Evolutionary conservation across 2,888 invertebrate genomes (phyloP).

Genomic region (Polylopha cassiicola): DNA sequence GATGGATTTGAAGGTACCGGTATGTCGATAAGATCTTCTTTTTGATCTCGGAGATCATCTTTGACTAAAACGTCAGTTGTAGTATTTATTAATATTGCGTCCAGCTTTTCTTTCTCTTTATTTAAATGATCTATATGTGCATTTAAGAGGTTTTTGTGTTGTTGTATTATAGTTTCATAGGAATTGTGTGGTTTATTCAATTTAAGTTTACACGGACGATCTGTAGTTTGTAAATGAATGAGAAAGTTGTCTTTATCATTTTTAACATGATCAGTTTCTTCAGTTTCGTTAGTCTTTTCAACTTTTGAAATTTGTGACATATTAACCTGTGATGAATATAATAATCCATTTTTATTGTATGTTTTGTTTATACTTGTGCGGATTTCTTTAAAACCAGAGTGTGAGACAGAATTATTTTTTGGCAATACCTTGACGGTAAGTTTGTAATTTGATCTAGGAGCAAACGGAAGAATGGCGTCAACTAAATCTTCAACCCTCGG

Average conservation of each 20-base stretch:
- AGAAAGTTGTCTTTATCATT: slow-evolving; percentile 5
- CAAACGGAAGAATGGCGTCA: slow-evolving; percentile 32
- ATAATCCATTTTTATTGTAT: slow-evolving; percentile 52
- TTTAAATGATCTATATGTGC: slow-evolving; percentile 45
- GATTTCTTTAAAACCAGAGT: slow-evolving; percentile 57
- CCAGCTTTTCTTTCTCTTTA: slow-evolving; percentile 44
- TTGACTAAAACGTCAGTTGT: slow-evolving; percentile 1
- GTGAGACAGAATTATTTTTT: slow-evolving; percentile 41
- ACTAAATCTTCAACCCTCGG: slow-evolving; percentile 38
- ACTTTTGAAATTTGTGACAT: slow-evolving; percentile 62
- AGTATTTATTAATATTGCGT: slow-evolving; percentile 26
- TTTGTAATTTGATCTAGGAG: slow-evolving; percentile 44
- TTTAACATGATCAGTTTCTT: slow-evolving; percentile 2
- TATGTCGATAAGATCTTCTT: slow-evolving; percentile 30
- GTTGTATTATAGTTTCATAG: slow-evolving; percentile 40
- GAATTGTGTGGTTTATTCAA: too few species aligned
- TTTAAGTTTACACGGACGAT: too few species aligned
- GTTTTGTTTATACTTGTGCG: slow-evolving; percentile 64
- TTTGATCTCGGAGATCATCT: slow-evolving; percentile 13
- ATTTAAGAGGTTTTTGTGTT: slow-evolving; percentile 48
- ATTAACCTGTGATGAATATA: slow-evolving; percentile 55
- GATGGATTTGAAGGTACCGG: slow-evolving; percentile 28
- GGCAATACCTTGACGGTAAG: slow-evolving; percentile 59
- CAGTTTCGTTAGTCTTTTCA: slow-evolving; percentile 39
- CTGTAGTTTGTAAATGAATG: neutral